Evolutionary conservation across 2,797 vertebrate species (phyloP).

Genomic region (Micromesistius poutassou): DNA sequence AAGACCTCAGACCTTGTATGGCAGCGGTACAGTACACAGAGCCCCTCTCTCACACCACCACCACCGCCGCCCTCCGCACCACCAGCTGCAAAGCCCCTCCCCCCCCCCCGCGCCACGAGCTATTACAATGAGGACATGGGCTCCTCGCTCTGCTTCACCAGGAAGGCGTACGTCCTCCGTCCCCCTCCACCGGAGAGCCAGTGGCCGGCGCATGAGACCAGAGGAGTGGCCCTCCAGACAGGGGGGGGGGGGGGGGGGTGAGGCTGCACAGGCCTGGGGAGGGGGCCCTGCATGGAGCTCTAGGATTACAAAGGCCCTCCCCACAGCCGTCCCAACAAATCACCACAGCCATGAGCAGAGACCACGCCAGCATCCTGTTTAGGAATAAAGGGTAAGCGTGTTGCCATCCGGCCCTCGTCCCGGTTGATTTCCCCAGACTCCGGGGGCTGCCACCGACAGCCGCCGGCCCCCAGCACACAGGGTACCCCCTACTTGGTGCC

Average conservation of each 20-base stretch:
- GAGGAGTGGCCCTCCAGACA: background rate
- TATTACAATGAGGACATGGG: background rate
- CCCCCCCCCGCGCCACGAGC: background rate
- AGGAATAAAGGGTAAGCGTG: constrained; percentile 6
- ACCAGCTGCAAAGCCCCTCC: background rate
- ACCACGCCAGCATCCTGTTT: background rate
- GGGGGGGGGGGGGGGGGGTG: background rate
- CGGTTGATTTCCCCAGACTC: constrained; percentile 12
- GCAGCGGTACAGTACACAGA: constrained; percentile 2
- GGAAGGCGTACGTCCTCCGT: background rate
- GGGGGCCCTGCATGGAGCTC: too few species aligned
- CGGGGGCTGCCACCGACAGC: background rate
- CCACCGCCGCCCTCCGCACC: background rate
- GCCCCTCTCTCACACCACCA: background rate
- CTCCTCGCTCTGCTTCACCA: background rate
- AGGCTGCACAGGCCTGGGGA: background rate
- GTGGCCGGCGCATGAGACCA: background rate
- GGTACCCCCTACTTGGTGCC: background rate
- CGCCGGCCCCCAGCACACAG: background rate
- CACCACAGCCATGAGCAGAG: background rate
- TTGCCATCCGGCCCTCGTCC: constrained; percentile 19
- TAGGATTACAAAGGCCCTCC: constrained; percentile 5
- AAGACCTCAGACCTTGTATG: constrained; percentile 15
- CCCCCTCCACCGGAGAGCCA: too few species aligned
- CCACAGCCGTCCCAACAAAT: background rate